Conservation (phyloP, 2,113 vertebrate genomes). For the Asarcornis scutulata region DNA sequence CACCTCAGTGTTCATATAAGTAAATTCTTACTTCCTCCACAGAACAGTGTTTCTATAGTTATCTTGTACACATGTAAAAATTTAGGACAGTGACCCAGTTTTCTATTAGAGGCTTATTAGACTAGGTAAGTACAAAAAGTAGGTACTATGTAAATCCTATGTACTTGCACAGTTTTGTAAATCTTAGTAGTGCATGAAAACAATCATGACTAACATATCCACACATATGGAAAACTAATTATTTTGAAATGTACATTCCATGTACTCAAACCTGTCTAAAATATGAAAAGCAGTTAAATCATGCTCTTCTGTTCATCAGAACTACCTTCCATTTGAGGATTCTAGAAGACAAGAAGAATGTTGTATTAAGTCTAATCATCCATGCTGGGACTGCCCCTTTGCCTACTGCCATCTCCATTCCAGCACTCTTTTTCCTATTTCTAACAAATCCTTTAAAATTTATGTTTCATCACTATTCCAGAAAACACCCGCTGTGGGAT, state of each 20-base stretch:
- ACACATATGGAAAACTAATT: neutral
- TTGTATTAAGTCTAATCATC: accelerated
- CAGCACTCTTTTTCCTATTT: neutral
- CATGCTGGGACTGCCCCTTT: neutral
- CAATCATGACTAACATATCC: neutral
- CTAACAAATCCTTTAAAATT: neutral
- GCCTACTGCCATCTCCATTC: neutral
- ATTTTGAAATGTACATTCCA: neutral
- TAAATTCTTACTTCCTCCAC: neutral
- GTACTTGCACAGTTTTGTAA: neutral
- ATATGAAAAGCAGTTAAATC: neutral
- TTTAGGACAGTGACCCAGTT: neutral
- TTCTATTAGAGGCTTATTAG: neutral
- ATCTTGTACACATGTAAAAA: neutral
- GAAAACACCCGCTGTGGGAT: neutral
- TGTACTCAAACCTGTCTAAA: neutral
- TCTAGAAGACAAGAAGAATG: neutral
- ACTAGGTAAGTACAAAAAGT: neutral
- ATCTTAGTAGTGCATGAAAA: neutral
- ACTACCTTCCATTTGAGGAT: neutral
- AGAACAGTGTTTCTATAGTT: accelerated
- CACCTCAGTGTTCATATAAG: neutral
- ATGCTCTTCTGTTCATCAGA: neutral
- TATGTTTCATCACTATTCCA: neutral
- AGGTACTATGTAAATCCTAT: neutral